Conservation (phyloP, 1,140 invertebrate genomes). For the Magallana gigas region DNA sequence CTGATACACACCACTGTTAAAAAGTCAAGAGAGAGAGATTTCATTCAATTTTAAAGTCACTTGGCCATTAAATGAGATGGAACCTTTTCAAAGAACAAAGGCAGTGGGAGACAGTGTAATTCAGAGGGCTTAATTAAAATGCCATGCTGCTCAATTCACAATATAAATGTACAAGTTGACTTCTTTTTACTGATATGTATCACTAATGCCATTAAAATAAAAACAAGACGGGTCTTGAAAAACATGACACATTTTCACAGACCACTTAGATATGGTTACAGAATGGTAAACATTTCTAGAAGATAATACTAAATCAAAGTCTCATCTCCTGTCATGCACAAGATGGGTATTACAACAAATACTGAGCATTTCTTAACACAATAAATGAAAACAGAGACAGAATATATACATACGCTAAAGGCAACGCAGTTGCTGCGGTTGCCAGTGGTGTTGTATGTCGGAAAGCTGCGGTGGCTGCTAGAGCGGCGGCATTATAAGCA, state of each 20-base stretch:
- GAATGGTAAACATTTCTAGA: conserved; percentile 23
- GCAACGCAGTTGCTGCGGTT: conserved; percentile 86
- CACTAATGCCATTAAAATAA: conserved; percentile 38
- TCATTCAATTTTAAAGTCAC: not conserved
- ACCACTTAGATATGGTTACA: conserved; percentile 30
- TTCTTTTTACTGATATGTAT: conserved; percentile 6
- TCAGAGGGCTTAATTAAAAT: conserved; percentile 16
- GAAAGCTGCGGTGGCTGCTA: conserved; percentile 82
- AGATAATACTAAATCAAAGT: conserved; percentile 31
- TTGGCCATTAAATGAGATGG: not conserved
- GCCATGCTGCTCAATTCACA: conserved; percentile 32
- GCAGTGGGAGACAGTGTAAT: not conserved
- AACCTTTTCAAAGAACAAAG: conserved; percentile 2
- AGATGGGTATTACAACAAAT: conserved; percentile 32
- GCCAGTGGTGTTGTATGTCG: conserved; percentile 86
- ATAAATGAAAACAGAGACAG: not conserved
- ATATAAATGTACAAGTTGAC: conserved; percentile 32
- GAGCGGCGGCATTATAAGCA: conserved; percentile 82
- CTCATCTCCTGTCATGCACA: conserved; percentile 22
- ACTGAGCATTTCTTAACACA: conserved; percentile 33
- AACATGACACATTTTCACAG: conserved; percentile 25
- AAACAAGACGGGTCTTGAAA: conserved; percentile 32
- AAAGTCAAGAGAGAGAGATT: conserved; percentile 36
- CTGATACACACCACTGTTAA: conserved; percentile 90
- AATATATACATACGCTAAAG: conserved; percentile 87